Conservation (phyloP, 2,888 invertebrate species). For the Callinectes sapidus region DNA sequence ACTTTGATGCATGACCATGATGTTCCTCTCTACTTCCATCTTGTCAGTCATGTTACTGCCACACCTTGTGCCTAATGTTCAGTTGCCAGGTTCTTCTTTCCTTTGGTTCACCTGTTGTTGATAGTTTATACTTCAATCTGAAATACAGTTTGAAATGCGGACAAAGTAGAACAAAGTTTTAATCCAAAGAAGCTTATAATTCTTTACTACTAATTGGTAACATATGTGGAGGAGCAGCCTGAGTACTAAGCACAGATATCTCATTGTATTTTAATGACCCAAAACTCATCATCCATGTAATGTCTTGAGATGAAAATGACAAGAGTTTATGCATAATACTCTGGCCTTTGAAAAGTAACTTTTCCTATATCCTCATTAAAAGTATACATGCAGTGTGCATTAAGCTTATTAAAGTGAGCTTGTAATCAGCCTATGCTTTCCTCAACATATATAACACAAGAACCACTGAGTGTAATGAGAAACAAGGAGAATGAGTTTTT, state of each 20-base stretch:
- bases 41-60: background rate
- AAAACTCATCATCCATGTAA: background rate
- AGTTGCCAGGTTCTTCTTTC: background rate
- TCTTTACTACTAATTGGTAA: background rate
- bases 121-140: background rate
- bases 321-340: background rate
- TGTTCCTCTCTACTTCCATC: background rate
- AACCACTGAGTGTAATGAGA: background rate
- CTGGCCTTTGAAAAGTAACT: background rate
- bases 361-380: background rate
- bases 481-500: background rate
- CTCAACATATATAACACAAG: background rate
- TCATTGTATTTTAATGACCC: background rate
- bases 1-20: background rate
- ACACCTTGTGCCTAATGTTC: background rate
- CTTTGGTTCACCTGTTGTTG: background rate
- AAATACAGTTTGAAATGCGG: background rate
- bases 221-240: background rate
- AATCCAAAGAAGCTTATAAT: background rate
- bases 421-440: slow-evolving; percentile 13
- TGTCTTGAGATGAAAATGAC: background rate
- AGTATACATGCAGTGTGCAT: background rate
- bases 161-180: background rate
- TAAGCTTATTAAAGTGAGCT: slow-evolving; percentile 20
- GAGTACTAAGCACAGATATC: background rate